Evolutionary conservation across 2,888 invertebrate genomes (phyloP), one percentile per base, ranked within the genome.

Genomic region (Acronicta alni): DNA sequence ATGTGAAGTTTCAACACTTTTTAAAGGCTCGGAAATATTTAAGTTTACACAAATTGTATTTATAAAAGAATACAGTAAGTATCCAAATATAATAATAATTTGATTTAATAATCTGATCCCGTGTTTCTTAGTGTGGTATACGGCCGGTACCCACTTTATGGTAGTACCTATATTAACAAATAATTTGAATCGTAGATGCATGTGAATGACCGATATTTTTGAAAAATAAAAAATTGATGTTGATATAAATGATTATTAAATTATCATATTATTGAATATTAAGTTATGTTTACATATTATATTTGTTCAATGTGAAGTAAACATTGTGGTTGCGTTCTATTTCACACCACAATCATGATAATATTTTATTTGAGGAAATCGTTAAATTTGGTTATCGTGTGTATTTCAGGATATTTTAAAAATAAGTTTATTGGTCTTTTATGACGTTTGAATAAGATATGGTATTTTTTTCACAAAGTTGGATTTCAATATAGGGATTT

Each of bases 241-340:
- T 37, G 15, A 9, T 23, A 3, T n/a, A 32, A 17, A 32, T 9
- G 17, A 23, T 32, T n/a, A 43, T 26, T 15, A 26, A 4, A 26
- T 26, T 7, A 0, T n/a, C n/a, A n/a, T n/a, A n/a, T n/a, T n/a
- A n/a, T 38, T 32, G 1, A 1, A 10, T 38, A 18, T 35, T 17
- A 30, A 7, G n/a, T 38, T 0, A 1, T 37, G 32, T 66, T 12
- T 49, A 15, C 8, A 8, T n/a, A 18, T 23, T 0, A 10, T 18
- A 49, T 47, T 59, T 72, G 60, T 51, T 59, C 26, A 7, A 52
- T 43, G 45, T 18, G 7, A 42, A 32, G n/a, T 48, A 26, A 66
- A 35, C 7, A 41, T n/a, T 32, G 9, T 35, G 20, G 8, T 60
- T 52, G 23, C 9, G 7, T 46, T 39, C 2, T 9, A 30, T 18